phyloP scores from a whole-genome alignment of 2,113 vertebrate genomes.

The Anoplopoma fimbria region DNA sequence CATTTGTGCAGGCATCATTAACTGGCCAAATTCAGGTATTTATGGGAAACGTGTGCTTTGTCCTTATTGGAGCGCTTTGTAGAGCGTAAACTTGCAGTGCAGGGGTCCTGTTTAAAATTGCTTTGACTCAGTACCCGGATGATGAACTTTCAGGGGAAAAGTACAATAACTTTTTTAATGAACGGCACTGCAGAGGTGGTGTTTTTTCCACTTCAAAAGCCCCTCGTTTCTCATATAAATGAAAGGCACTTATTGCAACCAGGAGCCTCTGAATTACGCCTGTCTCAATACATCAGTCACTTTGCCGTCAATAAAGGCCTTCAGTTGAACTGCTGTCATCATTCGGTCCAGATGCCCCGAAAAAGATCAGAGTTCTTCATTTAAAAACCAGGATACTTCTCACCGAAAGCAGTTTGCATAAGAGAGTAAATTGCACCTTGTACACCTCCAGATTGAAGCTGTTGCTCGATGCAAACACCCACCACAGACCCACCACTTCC shows the following conservation, averaged over 20 bases:
- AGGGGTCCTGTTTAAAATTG: constrained; percentile 72
- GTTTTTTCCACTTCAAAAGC: constrained; percentile 77
- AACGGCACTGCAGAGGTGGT: constrained; percentile 68
- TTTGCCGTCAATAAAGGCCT: constrained; percentile 52
- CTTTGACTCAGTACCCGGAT: constrained; percentile 62
- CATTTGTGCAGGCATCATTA: constrained; percentile 81
- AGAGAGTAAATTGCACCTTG: not conserved
- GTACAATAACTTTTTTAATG: constrained; percentile 77
- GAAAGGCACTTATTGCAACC: constrained; percentile 77
- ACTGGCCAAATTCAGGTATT: constrained; percentile 77
- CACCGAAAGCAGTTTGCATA: not conserved
- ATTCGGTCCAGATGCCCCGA: constrained; percentile 59
- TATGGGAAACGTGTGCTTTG: constrained; percentile 75
- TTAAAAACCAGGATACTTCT: constrained; percentile 8
- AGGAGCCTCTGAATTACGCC: constrained; percentile 56
- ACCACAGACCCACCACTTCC: constrained; percentile 43
- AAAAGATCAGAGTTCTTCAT: constrained; percentile 15
- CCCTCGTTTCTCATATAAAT: constrained; percentile 64
- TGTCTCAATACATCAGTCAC: constrained; percentile 68
- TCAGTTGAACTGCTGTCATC: constrained; percentile 44
- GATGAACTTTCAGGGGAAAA: constrained; percentile 75
- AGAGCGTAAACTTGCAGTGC: constrained; percentile 69
- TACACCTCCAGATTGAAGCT: constrained; percentile 10
- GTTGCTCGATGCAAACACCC: constrained; percentile 28
- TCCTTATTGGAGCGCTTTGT: constrained; percentile 74